phyloP scores from a whole-genome alignment of 2,113 vertebrate genomes.

The Xyrauchen texanus region DNA sequence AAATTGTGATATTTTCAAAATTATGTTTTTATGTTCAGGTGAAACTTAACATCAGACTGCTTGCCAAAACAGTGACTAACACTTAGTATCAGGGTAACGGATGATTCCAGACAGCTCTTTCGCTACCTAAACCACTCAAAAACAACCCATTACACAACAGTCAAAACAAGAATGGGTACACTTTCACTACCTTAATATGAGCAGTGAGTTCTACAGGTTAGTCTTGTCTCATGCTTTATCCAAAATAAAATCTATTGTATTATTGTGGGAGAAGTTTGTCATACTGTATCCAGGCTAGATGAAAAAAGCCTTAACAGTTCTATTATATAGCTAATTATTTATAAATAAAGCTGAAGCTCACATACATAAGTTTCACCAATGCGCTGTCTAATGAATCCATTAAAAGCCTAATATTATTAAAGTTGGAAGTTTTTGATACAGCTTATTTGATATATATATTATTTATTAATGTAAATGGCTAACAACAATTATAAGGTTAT shows the following conservation, averaged over 20 bases:
- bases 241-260: not conserved
- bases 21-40: not conserved
- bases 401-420: too few species aligned
- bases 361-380: too few species aligned
- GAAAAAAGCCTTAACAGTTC: not conserved
- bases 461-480: too few species aligned
- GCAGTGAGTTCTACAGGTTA: not conserved
- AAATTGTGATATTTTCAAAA: not conserved
- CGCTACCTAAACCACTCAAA: too few species aligned
- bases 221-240: not conserved
- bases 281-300: not conserved
- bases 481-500: too few species aligned
- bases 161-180: not conserved
- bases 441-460: too few species aligned
- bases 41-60: not conserved
- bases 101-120: not conserved
- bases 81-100: not conserved
- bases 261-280: not conserved
- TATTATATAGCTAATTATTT: not conserved
- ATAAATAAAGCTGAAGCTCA: not conserved
- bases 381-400: too few species aligned
- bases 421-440: too few species aligned
- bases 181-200: not conserved
- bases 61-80: not conserved
- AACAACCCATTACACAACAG: not conserved